Evolutionary conservation across 2,888 invertebrate species (phyloP), one percentile per base, ranked within the genome.

Genomic region (Schrankia costaestrigalis): DNA sequence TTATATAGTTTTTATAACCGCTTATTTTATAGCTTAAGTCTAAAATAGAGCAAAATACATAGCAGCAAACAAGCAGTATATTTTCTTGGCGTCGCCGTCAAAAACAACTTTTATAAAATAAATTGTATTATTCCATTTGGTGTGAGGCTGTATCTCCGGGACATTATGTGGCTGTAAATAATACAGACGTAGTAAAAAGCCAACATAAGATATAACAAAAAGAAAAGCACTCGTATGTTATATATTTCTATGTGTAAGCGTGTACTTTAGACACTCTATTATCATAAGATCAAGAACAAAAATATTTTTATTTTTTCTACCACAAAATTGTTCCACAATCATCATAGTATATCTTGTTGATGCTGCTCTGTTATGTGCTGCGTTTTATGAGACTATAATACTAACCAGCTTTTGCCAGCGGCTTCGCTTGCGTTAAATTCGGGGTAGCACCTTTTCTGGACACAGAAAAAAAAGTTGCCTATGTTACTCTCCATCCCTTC

Each of bases 101-200:
- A 78, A 76, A 80, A 78, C 75, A 80, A 77, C 75, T 75, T 75
- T 69, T 76, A 68, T 73, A 69, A 71, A 74, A 76, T 71, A 77
- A 79, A 78, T 74, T 72, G 64, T 76, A 67, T 77, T 74, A 72
- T 75, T 71, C 65, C 59, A 70, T 76, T 70, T 57, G 50, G 57
- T 50, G 55, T 42, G 57, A 58, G 55, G 35, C 30, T 30, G 32
- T 48, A 45, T 52, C 47, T 44, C 24, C 31, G 17, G 41, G 48
- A 45, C 54, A 52, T 46, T 39, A 56, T 49, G 50, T 47, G 45
- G 25, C 40, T 29, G 33, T 36, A 41, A 44, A 47, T 53, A 56
- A 50, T 43, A 46, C 30, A 35, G 39, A 36, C 32, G 33, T 32
- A 41, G 31, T 49, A 49, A 49, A 50, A 53, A 41, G 32, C 42